Conservation (phyloP, 1,140 invertebrate species). For the Laupala kohalensis region DNA sequence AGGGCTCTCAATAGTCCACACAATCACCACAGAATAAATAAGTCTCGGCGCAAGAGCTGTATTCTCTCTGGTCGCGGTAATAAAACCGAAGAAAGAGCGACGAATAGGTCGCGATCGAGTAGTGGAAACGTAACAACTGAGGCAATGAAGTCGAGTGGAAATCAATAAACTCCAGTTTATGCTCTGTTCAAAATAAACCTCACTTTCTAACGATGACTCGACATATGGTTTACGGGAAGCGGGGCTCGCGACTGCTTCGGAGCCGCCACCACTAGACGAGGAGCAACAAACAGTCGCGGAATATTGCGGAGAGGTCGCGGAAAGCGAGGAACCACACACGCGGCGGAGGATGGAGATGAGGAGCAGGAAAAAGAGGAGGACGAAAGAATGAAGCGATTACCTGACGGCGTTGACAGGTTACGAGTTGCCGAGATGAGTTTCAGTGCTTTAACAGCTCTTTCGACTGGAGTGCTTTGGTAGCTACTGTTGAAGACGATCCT, state of each 20-base stretch:
- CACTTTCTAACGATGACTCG: not conserved
- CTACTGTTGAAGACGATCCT: no score
- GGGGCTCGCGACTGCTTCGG: no score
- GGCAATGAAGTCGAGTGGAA: not conserved
- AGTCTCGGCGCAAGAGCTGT: no score
- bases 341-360: no score
- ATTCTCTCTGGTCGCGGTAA: no score
- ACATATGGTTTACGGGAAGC: not conserved
- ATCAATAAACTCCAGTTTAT: not conserved
- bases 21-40: no score
- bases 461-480: no score
- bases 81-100: not conserved
- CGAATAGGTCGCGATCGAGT: not conserved
- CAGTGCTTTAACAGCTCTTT: no score
- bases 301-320: not conserved
- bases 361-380: not conserved
- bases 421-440: no score
- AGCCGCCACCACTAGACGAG: not conserved
- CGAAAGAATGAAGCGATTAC: not conserved
- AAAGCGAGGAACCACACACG: no score
- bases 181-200: not conserved
- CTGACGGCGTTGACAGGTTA: not conserved
- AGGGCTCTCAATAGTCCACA: no score
- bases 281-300: not conserved
- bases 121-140: not conserved